Conservation (phyloP, 2,888 invertebrate species). For the Thymelicus sylvestris region DNA sequence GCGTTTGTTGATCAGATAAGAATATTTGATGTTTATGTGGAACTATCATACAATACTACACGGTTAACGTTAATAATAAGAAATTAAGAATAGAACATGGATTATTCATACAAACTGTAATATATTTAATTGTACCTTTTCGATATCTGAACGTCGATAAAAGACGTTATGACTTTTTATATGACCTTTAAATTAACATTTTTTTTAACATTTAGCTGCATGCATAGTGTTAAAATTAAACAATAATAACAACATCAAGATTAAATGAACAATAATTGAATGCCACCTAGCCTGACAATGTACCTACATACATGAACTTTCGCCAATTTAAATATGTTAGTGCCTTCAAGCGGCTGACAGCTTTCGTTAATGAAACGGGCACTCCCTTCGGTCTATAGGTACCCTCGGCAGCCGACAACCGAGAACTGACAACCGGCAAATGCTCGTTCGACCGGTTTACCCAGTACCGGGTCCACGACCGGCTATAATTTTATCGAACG, state of each 20-base stretch:
- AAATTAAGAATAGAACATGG: no score
- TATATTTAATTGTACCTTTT: no score
- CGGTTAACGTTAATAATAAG: no score
- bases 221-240: neutral
- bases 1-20: no score
- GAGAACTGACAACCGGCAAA: neutral
- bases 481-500: slow-evolving; percentile 31
- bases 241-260: neutral
- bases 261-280: neutral
- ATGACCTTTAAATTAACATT: neutral
- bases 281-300: slow-evolving; percentile 38
- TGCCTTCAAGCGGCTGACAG: slow-evolving; percentile 43
- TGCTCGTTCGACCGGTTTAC: slow-evolving; percentile 4
- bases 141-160: no score
- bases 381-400: slow-evolving; percentile 43
- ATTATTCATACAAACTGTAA: no score
- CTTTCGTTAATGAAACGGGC: slow-evolving; percentile 47
- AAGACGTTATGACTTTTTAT: no score
- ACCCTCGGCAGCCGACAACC: slow-evolving; percentile 25
- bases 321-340: slow-evolving; percentile 52
- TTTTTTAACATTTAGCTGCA: neutral
- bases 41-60: no score
- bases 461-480: slow-evolving; percentile 4
- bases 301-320: slow-evolving; percentile 46
- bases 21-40: no score